A percentile compares a stretch with the other conserved stretches of the same genome.
phyloP scores from a whole-genome alignment of 1,140 invertebrate species.

The Heliconius eleuchia region DNA sequence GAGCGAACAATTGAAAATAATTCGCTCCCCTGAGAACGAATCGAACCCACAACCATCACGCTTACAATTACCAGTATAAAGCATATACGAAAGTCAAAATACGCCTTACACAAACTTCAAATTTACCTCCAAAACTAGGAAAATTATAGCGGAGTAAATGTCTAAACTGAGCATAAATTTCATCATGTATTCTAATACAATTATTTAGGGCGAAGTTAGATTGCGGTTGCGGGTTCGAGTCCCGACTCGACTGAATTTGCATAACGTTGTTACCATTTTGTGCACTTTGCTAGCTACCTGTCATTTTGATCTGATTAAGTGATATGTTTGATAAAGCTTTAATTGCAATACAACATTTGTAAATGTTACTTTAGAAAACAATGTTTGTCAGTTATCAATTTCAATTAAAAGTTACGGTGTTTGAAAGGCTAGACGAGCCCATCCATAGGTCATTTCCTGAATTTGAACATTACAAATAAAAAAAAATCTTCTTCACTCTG shows the following conservation, averaged over 20 bases:
- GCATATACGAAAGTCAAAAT: background rate
- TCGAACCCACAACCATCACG: background rate
- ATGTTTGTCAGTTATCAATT: no score
- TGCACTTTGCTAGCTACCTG: background rate
- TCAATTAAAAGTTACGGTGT: no score
- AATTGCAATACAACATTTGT: background rate
- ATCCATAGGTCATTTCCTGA: no score
- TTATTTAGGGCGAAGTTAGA: slow-evolving; percentile 27
- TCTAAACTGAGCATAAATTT: slow-evolving; percentile 34
- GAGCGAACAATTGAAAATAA: no score
- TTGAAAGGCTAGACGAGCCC: no score
- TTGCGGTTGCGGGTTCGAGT: slow-evolving; percentile 28
- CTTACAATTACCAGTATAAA: background rate
- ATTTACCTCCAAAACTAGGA: slow-evolving; percentile 17
- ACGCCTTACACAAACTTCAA: background rate
- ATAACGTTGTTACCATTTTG: slow-evolving; percentile 13
- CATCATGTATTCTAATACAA: slow-evolving; percentile 19
- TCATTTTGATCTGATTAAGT: background rate
- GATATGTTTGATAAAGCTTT: background rate
- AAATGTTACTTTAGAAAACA: background rate
- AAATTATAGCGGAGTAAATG: slow-evolving; percentile 22
- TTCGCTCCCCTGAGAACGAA: no score
- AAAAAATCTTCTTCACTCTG: no score
- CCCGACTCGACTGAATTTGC: slow-evolving; percentile 23
- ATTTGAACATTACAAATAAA: no score